phyloP scores from a whole-genome alignment of 53 echinoderm and acorn worm genomes.

The Temnopleurus reevesii region DNA sequence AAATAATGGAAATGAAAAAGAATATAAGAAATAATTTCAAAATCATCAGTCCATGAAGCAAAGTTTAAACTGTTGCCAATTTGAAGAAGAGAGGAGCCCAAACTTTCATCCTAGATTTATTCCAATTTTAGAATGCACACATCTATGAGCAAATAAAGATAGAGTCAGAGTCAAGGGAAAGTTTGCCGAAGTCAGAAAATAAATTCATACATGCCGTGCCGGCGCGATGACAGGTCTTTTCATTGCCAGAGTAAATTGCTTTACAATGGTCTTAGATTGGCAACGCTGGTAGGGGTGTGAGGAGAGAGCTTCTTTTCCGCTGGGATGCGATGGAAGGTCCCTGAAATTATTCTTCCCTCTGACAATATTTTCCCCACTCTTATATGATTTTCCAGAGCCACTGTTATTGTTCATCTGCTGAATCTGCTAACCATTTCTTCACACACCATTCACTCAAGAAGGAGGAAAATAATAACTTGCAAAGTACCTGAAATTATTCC shows the following conservation, averaged over 20 bases:
- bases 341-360: not conserved
- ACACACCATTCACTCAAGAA: too few relatives aligned
- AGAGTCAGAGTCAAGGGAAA: not conserved
- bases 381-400: too few relatives aligned
- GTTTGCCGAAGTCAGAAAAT: not conserved
- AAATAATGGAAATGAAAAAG: not conserved
- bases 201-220: slow-evolving; percentile 32
- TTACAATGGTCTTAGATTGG: slow-evolving; percentile 42
- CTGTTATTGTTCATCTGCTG: too few relatives aligned
- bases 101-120: too few relatives aligned
- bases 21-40: not conserved
- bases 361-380: not conserved
- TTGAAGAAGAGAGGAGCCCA: too few relatives aligned
- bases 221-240: slow-evolving; percentile 38
- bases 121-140: too few relatives aligned
- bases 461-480: too few relatives aligned
- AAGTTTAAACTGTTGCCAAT: too few relatives aligned
- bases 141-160: not conserved
- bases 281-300: not conserved
- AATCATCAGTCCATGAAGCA: too few relatives aligned
- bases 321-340: not conserved
- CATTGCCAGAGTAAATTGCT: slow-evolving; percentile 47
- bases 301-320: not conserved
- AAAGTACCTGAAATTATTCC: not conserved
- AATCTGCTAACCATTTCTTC: too few relatives aligned